Evolutionary conservation across 2,888 invertebrate genomes (phyloP), one percentile per base, ranked within the genome.

Genomic region (Oegoconia quadripuncta): DNA sequence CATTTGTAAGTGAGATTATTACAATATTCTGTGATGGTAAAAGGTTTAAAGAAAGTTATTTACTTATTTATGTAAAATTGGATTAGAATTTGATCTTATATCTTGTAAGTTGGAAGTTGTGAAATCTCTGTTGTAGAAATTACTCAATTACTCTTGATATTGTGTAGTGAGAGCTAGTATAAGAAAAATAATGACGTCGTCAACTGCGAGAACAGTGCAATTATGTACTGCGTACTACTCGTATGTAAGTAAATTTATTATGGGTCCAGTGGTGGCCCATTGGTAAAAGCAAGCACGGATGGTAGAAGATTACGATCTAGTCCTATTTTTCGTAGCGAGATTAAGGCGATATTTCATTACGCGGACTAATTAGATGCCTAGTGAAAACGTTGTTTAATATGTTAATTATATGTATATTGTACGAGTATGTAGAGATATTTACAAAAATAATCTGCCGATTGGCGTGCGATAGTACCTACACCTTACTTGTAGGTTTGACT

Each of bases 301-400:
- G 28, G 29, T 22, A 29, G 28, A 36, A 30, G 23, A 34, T 38
- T 33, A 36, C 28, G 35, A 34, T 42, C 38, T 33, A 38, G 23
- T 42, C 32, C 29, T 34, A 31, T 25, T 42, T 42, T 36, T 29
- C 39, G 35, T 33, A 39, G 28, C 22, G 14, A 29, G 29, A 2
- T 14, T 32, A 13, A 23, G n/a, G 23, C 23, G 7, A 8, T 20
- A n/a, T 23, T 23, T n/a, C n/a, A n/a, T n/a, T n/a, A n/a, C n/a
- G n/a, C n/a, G n/a, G n/a, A n/a, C n/a, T n/a, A n/a, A n/a, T n/a
- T n/a, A n/a, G n/a, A n/a, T n/a, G n/a, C n/a, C n/a, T n/a, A n/a
- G n/a, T n/a, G n/a, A n/a, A n/a, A n/a, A n/a, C n/a, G n/a, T n/a
- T n/a, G n/a, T n/a, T n/a, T n/a, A n/a, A n/a, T n/a, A n/a, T n/a